Evolutionary conservation across 1,140 invertebrate species (phyloP), one percentile per base, ranked within the genome.

Genomic region (Diabrotica virgifera): DNA sequence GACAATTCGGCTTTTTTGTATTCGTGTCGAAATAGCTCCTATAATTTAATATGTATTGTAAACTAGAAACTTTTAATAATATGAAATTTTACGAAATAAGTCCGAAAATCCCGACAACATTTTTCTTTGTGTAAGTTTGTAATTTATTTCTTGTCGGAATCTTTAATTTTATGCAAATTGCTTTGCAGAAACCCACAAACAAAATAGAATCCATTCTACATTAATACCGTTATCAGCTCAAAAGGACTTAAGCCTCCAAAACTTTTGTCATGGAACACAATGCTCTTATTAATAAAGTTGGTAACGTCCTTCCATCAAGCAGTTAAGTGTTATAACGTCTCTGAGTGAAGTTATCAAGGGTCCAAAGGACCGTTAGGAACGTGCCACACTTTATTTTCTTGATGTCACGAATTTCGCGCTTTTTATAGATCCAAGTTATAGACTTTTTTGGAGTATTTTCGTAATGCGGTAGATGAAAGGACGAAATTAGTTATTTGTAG

Each of bases 221-320:
- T 10, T 46, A 46, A n/a, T 10, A 46, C 8, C 40, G 40, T 46
- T 46, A 46, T 46, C n/a, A 46, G n/a, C 40, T n/a, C 40, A n/a
- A 46, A 5, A n/a, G 8, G 8, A 46, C 40, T 46, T 46, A 46
- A 46, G n/a, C 40, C 40, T 46, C 40, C n/a, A 46, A 46, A 46
- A 46, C 40, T 46, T 46, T 46, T 46, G 40, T 46, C 40, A 46
- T 46, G 40, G 40, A n/a, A 46, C 40, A 46, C 40, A 46, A 46
- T 46, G 40, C 40, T 46, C 40, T 46, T 46, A 46, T 46, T 46
- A 46, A 46, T 46, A 46, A 46, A 46, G 40, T 46, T 46, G 40
- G 40, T 46, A 46, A 46, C n/a, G 40, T n/a, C 40, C 5, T 46
- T 46, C n/a, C 40, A 46, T 46, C 40, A 46, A 10, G 40, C 40